Base-by-base conservation (phyloP, 1,140 invertebrate species). In the Coptotermes formosanus region DNA sequence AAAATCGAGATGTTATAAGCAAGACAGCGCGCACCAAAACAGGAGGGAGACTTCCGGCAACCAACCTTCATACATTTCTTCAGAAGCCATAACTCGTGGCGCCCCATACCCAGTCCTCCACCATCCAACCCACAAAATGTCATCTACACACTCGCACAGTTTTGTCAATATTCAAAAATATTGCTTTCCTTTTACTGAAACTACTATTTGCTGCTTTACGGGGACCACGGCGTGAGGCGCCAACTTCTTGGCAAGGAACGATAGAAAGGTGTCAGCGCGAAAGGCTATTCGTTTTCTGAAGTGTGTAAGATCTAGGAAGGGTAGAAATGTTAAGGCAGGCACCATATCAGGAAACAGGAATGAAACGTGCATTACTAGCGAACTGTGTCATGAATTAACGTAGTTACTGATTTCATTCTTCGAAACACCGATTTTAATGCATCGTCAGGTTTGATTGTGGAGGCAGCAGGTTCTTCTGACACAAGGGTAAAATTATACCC, bases 151-250 rank as follows among this genome's bases (percentile, higher is more conserved):
- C 82, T 43, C 32, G 4, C 82, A 44, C 82, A 83, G 82, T 83
- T 83, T 83, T 83, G 82, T 83, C 82, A 83, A 83, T 83, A 83
- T 83, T 83, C 25, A 83, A 83, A 83, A 52, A 45, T 83, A 83
- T 83, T 83, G 82, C 82, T 83, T 83, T 83, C 82, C 48, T 83
- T 83, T 45, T 52, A 83, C 82, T 83, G 32, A 83, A 83, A 83
- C 82, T 43, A 83, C 82, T 45, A 83, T 83, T 83, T 52, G 38
- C 30, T 83, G 23, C 82, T 69, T n/a, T n/a, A 30, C 21, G 64
- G 25, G n/a, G 64, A n/a, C n/a, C 64, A 48, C 45, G 12, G 12
- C 45, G 45, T 12, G 45, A 64, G 59, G 6, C 16, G 59, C n/a
- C 64, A 30, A 69, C 3, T 69, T 69, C 64, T 69, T 69, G 64